Evolutionary conservation across 2,888 invertebrate genomes (phyloP).

Genomic region (Gastrophysa polygoni): DNA sequence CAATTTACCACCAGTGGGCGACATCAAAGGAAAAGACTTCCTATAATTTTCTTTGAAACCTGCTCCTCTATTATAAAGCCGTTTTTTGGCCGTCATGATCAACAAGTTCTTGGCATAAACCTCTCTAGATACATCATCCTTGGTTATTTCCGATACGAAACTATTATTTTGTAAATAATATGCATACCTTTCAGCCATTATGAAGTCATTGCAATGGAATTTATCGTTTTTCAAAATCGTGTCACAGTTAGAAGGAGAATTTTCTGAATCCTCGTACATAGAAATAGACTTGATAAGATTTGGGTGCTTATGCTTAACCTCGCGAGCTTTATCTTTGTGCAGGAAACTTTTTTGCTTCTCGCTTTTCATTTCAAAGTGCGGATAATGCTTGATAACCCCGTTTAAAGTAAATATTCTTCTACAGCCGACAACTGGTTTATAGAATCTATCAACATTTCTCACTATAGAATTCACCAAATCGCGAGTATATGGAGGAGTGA

Average conservation of each 20-base stretch:
- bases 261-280: constrained; percentile 29
- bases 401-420: constrained; percentile 54
- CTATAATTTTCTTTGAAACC: constrained; percentile 36
- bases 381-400: constrained; percentile 55
- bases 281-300: constrained; percentile 25
- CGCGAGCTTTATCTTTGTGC: constrained; percentile 32
- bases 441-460: constrained; percentile 55
- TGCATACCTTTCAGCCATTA: constrained; percentile 45
- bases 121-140: constrained; percentile 13
- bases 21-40: constrained; percentile 42
- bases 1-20: constrained; percentile 29
- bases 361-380: constrained; percentile 32
- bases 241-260: constrained; percentile 16
- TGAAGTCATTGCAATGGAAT: constrained; percentile 45
- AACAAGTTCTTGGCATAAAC: constrained; percentile 21
- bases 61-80: constrained; percentile 24
- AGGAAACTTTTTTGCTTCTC: constrained; percentile 44
- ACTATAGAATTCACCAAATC: constrained; percentile 55
- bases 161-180: constrained; percentile 36
- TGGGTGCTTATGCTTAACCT: constrained; percentile 14
- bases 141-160: constrained; percentile 16
- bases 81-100: constrained; percentile 15
- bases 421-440: constrained; percentile 52
- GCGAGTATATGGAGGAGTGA: constrained; percentile 35
- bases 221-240: constrained; percentile 34